A percentile compares a stretch with the other conserved stretches of the same genome.
Evolutionary conservation across 2,888 invertebrate species (phyloP).

Genomic region (Apamea anceps): DNA sequence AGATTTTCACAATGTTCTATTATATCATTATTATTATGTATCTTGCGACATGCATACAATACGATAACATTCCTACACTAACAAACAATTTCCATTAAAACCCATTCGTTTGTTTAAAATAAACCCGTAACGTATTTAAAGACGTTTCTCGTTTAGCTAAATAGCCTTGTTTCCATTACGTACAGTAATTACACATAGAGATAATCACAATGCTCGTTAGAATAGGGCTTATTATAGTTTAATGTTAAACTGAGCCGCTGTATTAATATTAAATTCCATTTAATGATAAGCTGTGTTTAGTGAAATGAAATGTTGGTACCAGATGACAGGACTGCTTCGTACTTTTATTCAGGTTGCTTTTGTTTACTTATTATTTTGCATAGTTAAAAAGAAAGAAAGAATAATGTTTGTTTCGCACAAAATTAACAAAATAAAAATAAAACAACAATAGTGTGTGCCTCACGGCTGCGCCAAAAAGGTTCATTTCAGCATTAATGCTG

Average conservation of each 20-base stretch:
- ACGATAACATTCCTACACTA: background rate
- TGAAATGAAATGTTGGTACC: conserved; percentile 1
- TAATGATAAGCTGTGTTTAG: conserved; percentile 13
- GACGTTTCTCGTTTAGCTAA: conserved; percentile 3
- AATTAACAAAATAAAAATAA: too few relatives aligned
- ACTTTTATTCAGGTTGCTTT: background rate
- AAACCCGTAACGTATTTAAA: conserved; percentile 11
- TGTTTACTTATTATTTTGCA: background rate
- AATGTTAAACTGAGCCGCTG: conserved; percentile 4
- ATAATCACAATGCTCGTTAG: conserved; percentile 26
- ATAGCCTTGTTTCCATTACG: conserved; percentile 26
- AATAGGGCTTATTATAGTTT: conserved; percentile 19
- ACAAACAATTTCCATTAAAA: conserved; percentile 13
- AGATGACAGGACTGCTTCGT: background rate
- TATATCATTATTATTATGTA: background rate
- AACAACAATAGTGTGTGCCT: too few relatives aligned
- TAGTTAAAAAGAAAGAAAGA: too few relatives aligned
- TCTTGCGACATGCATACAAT: background rate
- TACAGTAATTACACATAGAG: conserved; percentile 23
- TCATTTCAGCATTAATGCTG: too few relatives aligned
- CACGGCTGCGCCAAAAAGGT: too few relatives aligned
- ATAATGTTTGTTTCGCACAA: too few relatives aligned
- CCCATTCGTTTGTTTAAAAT: conserved; percentile 6
- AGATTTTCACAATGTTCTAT: background rate
- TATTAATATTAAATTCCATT: conserved; percentile 14